Evolutionary conservation across 2,797 vertebrate genomes (phyloP), one percentile per base, ranked within the genome.

Genomic region (Sebastiscus albofasciatus): DNA sequence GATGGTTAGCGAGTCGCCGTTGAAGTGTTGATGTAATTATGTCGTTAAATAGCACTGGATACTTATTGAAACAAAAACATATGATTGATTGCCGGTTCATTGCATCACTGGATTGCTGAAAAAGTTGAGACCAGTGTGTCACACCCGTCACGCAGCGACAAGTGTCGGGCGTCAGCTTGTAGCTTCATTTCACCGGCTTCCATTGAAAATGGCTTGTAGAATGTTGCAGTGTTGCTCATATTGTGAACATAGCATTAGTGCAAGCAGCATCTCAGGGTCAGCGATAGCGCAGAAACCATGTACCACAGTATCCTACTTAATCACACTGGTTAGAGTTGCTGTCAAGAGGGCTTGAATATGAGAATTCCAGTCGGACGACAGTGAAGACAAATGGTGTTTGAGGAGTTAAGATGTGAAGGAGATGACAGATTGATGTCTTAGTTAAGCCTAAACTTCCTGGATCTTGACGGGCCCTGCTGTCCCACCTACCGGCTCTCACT

Each of bases 381-480:
- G 74, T 65, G 64, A 33, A 65, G 73, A 88, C 68, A 76, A 71
- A 82, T 68, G 68, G 31, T 54, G 22, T 20, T 49, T 49, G 75
- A 69, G 73, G 70, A 72, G 46, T 80, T 73, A 72, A 54, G 39
- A 70, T 67, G 39, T 59, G 36, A 85, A 65, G 67, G 72, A 67
- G 82, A 84, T 78, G 81, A 86, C 83, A 89, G 75, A 88, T 87
- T 83, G 62, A 90, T 86, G 79, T 82, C 75, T 85, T 14, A 27
- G 66, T 83, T 87, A 72, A 36, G 56, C 56, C 16, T 64, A 26
- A 64, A 66, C 78, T 27, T 88, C 74, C 71, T 84, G 80, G 64
- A 69, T 85, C 68, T 61, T 66, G 42, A 67, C 65, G 74, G 56
- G 24, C 55, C 52, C 36, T 31, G 18, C 31, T 69, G 39, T 46